Evolutionary conservation across 1,140 invertebrate genomes (phyloP).

Genomic region (Ceratina australensis): DNA sequence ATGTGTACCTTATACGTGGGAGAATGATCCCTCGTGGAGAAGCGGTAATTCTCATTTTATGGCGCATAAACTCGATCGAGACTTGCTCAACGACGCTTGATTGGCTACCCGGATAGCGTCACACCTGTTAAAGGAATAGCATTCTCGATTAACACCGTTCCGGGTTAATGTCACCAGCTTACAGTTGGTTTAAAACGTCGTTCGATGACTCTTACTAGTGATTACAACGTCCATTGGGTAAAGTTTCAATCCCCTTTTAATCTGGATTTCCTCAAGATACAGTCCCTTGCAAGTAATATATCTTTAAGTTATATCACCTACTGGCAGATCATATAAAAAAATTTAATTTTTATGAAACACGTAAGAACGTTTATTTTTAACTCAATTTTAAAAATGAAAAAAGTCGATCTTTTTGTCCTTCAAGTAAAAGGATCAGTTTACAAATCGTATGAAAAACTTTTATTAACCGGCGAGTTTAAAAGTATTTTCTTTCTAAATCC

Average conservation of each 20-base stretch:
- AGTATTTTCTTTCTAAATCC: too few species aligned
- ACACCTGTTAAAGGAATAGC: constrained; percentile 53
- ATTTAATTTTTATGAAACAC: too few species aligned
- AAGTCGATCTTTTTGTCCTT: too few species aligned
- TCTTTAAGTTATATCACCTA: too few species aligned
- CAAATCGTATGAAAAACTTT: too few species aligned
- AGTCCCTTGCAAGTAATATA: neutral
- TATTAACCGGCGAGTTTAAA: too few species aligned
- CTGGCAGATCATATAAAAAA: too few species aligned
- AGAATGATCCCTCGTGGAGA: constrained; percentile 11
- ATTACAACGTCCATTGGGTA: neutral
- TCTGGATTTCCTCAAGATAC: neutral
- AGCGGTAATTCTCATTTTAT: constrained; percentile 64
- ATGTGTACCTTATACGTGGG: neutral
- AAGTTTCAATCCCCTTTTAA: neutral
- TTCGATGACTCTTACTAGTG: neutral
- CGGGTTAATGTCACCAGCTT: constrained; percentile 25
- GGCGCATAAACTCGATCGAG: constrained; percentile 62
- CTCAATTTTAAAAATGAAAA: too few species aligned
- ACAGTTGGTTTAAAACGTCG: constrained; percentile 4
- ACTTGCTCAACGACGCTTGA: constrained; percentile 57
- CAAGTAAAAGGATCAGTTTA: too few species aligned
- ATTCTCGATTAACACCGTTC: constrained; percentile 56
- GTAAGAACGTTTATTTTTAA: too few species aligned
- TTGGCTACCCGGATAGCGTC: constrained; percentile 61